Conservation (phyloP, 2,888 invertebrate species). For the Callinectes sapidus region DNA sequence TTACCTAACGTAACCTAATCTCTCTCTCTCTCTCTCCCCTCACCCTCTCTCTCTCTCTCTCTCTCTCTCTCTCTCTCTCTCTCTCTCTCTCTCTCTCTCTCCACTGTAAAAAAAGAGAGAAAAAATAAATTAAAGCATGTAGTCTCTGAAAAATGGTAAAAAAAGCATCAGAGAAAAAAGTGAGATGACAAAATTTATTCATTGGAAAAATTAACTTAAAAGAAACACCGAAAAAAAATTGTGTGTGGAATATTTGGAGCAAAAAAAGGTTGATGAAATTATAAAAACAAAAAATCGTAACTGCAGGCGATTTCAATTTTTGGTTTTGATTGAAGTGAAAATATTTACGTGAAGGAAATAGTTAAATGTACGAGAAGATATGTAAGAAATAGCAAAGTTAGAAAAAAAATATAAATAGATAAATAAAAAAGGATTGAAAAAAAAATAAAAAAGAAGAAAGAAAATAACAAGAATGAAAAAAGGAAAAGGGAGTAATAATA, state of each 20-base stretch:
- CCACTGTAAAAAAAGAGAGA: neutral
- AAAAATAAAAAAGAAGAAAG: neutral
- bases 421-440: neutral
- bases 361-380: neutral
- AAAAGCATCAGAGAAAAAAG: neutral
- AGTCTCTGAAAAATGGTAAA: neutral
- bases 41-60: slow-evolving; percentile 30
- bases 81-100: neutral
- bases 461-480: neutral
- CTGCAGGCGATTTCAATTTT: neutral
- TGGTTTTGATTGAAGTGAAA: neutral
- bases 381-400: neutral
- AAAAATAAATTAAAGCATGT: neutral
- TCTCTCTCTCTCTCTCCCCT: too few relatives aligned
- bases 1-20: too few relatives aligned
- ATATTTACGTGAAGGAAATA: neutral
- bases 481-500: neutral
- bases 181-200: neutral
- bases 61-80: neutral
- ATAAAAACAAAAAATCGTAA: neutral
- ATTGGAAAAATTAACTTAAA: neutral
- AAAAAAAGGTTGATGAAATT: neutral
- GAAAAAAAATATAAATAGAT: neutral
- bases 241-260: neutral
- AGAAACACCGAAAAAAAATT: neutral